Conservation (phyloP, 2,797 vertebrate genomes). For the Helarctos malayanus region DNA sequence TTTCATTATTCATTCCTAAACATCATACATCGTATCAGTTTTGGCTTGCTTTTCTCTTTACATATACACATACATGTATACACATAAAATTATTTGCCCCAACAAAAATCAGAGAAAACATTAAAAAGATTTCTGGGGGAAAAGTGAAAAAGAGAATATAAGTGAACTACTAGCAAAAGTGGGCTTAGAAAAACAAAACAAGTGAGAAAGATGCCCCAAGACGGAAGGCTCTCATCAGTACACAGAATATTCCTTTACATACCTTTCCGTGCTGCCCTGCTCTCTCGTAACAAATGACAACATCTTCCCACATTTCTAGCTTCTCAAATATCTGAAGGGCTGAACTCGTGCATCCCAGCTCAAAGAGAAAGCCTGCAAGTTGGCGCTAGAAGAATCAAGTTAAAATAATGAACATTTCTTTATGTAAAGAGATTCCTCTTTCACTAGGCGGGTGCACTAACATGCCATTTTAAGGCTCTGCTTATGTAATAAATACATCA, state of each 20-base stretch:
- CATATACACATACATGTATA: background rate
- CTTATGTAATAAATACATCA: background rate
- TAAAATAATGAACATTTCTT: conserved; percentile 62
- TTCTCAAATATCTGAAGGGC: conserved; percentile 96
- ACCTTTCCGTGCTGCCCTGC: conserved; percentile 98
- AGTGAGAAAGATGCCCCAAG: background rate
- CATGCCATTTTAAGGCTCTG: background rate
- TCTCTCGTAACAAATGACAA: conserved; percentile 95
- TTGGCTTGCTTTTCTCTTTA: conserved; percentile 2
- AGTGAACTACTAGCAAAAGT: conserved; percentile 36
- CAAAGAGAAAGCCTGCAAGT: conserved; percentile 94
- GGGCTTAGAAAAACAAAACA: background rate
- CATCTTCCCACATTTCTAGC: conserved; percentile 98
- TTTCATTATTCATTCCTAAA: conserved; percentile 64
- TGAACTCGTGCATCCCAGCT: conserved; percentile 95
- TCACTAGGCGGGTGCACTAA: background rate
- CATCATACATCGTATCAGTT: background rate
- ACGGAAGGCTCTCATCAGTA: background rate
- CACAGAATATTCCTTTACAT: conserved; percentile 39
- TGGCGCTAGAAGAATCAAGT: conserved; percentile 92
- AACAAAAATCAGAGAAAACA: conserved; percentile 49
- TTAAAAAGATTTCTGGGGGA: background rate
- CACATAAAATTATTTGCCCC: background rate
- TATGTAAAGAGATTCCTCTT: background rate
- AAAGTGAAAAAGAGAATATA: background rate